phyloP scores from a whole-genome alignment of 2,888 invertebrate species.

The Chrysina gloriosa region DNA sequence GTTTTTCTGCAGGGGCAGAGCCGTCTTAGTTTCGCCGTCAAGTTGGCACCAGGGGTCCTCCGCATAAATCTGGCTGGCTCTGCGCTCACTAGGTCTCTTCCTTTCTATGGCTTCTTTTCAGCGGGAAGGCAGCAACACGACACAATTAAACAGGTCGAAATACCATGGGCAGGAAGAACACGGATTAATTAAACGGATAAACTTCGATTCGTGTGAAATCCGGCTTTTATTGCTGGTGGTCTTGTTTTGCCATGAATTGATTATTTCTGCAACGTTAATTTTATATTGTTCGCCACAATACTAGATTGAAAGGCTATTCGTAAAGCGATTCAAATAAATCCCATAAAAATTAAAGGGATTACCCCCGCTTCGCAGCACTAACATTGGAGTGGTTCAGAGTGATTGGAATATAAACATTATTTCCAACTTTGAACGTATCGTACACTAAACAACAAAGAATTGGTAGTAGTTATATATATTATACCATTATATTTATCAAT shows the following conservation, averaged over 20 bases:
- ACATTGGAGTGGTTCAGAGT: not conserved
- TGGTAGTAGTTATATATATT: no score
- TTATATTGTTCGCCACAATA: not conserved
- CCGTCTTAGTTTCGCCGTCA: slow-evolving; percentile 27
- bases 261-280: slow-evolving; percentile 37
- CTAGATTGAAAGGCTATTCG: not conserved
- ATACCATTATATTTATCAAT: no score
- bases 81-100: slow-evolving; percentile 19
- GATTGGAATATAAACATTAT: not conserved
- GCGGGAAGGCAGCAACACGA: slow-evolving; percentile 6
- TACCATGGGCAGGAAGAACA: slow-evolving; percentile 11
- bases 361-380: not conserved
- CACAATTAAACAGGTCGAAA: slow-evolving; percentile 19
- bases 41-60: slow-evolving; percentile 30
- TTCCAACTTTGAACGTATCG: no score
- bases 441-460: no score
- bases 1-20: not conserved
- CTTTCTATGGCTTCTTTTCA: slow-evolving; percentile 25
- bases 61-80: slow-evolving; percentile 32
- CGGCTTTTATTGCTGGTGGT: slow-evolving; percentile 23
- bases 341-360: slow-evolving; percentile 24
- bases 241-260: slow-evolving; percentile 19
- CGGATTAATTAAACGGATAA: slow-evolving; percentile 37
- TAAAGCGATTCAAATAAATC: slow-evolving; percentile 8
- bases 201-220: slow-evolving; percentile 31